Evolutionary conservation across 2,113 vertebrate genomes (phyloP).

Genomic region (Poeciliopsis occidentalis): DNA sequence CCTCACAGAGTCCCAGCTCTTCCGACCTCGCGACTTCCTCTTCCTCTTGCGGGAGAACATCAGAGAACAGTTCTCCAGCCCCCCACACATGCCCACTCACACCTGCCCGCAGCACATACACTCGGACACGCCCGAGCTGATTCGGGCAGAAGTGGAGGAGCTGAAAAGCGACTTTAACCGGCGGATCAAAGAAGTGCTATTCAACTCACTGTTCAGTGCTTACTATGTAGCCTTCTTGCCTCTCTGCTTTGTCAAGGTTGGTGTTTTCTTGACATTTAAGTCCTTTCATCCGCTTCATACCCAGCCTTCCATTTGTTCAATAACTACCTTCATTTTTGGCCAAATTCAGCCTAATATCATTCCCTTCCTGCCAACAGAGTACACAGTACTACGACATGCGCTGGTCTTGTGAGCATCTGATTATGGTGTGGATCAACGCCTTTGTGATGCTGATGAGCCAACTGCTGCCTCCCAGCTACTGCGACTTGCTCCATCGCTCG

Average conservation of each 20-base stretch:
- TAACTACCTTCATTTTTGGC: neutral
- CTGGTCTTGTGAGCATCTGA: slow-evolving; percentile 99
- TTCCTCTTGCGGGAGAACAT: slow-evolving; percentile 91
- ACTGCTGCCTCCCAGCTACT: slow-evolving; percentile 94
- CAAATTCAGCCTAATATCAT: neutral
- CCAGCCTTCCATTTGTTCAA: too few species aligned
- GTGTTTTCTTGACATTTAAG: slow-evolving; percentile 9
- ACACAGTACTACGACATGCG: slow-evolving; percentile 99
- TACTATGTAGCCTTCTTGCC: slow-evolving; percentile 98
- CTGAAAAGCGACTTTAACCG: slow-evolving; percentile 98
- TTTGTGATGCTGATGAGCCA: slow-evolving; percentile 99
- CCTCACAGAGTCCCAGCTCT: slow-evolving; percentile 81
- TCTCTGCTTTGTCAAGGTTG: slow-evolving; percentile 97
- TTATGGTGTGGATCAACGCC: slow-evolving; percentile 99
- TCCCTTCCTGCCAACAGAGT: slow-evolving; percentile 79
- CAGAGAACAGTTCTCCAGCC: slow-evolving; percentile 91
- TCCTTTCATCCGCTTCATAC: neutral
- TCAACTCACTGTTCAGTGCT: slow-evolving; percentile 98
- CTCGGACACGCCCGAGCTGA: slow-evolving; percentile 92
- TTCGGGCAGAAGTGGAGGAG: slow-evolving; percentile 95
- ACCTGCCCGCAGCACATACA: slow-evolving; percentile 92
- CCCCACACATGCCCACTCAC: slow-evolving; percentile 89
- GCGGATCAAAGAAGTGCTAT: slow-evolving; percentile 98
- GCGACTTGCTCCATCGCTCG: slow-evolving; percentile 94
- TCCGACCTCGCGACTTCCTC: slow-evolving; percentile 92